Base-by-base conservation (phyloP, 1,140 invertebrate genomes). In the Drosophila watanabei region DNA sequence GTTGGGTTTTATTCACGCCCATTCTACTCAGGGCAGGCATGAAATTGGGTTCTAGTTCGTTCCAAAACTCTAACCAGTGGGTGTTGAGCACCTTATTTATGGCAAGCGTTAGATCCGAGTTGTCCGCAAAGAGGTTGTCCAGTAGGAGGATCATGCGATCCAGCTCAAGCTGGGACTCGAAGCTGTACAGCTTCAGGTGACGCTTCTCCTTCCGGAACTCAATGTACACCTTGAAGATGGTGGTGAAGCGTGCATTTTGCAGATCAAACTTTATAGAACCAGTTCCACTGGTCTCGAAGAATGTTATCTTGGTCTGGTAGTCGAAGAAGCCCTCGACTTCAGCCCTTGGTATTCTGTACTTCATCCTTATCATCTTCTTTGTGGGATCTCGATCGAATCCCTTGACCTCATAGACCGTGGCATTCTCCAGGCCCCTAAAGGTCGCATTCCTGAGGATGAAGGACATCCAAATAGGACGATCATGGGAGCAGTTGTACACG, bases 61-160 rank as follows among this genome's bases (percentile, higher is more conserved):
- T 81, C 80, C 80, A 82, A 5, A 82, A 65, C 11, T 78, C 61
- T 7, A 78, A 20, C 80, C 80, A 82, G 5, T 78, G 66, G 2
- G 77, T 61, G 33, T 82, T 82, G 6, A 82, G 16, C 20, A 82
- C 62, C 0, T 56, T 59, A 46, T 73, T 82, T 0, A 82, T n/a
- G 11, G 56, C 16, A n/a, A 70, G 10, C 2, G 68, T 68, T 4
- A 82, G 46, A 32, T 82, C 79, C 0, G 58, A 61, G 32, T 82
- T 82, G 9, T 73, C 75, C 10, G 52, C 39, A 39, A 64, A 81
- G 3, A 82, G 52, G 33, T 82, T 49, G 18, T 82, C 79, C 30
- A 61, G 35, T 39, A 18, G 28, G 4, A 82, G 16, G 13, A 82
- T 81, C 49, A 68, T 65, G 6, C 80, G 80, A 48, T 78, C 68